phyloP scores from a whole-genome alignment of 2,797 vertebrate genomes.

The Leptatherina wallacei region DNA sequence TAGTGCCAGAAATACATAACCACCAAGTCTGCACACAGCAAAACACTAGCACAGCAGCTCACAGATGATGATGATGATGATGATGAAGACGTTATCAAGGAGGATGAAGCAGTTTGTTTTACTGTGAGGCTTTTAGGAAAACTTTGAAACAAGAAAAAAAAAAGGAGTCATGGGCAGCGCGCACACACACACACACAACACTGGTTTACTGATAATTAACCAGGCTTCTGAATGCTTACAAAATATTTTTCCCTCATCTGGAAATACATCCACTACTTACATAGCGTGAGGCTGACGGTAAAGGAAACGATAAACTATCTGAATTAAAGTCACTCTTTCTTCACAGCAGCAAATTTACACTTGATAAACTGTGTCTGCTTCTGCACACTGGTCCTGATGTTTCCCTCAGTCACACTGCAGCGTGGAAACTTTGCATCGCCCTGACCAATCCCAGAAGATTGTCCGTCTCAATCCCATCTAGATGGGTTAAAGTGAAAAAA shows the following conservation, averaged over 20 bases:
- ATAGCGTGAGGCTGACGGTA: not conserved
- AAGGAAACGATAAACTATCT: constrained; percentile 13
- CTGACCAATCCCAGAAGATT: constrained; percentile 11
- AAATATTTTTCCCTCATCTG: not conserved
- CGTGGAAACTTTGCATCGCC: not conserved
- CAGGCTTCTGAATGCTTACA: not conserved
- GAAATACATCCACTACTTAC: not conserved
- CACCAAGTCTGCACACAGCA: constrained; percentile 16
- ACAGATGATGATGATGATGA: not conserved
- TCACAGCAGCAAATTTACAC: constrained; percentile 44
- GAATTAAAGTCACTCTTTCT: constrained; percentile 20
- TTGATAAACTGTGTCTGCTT: constrained; percentile 6
- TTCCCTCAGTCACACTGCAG: constrained; percentile 3
- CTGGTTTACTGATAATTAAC: not conserved
- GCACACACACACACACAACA: not conserved
- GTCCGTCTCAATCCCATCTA: not conserved
- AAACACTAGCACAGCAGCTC: constrained; percentile 21
- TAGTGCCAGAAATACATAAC: constrained; percentile 6
- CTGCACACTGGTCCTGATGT: constrained; percentile 1
- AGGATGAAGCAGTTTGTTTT: constrained; percentile 1
- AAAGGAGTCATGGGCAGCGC: not conserved
- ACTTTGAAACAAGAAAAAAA: constrained; percentile 5
- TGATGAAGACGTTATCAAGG: not conserved
- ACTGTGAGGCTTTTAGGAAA: constrained; percentile 4
- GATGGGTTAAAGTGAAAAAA: constrained; percentile 28